Evolutionary conservation across 2,797 vertebrate species (phyloP).

Genomic region (Rachycentron canadum): DNA sequence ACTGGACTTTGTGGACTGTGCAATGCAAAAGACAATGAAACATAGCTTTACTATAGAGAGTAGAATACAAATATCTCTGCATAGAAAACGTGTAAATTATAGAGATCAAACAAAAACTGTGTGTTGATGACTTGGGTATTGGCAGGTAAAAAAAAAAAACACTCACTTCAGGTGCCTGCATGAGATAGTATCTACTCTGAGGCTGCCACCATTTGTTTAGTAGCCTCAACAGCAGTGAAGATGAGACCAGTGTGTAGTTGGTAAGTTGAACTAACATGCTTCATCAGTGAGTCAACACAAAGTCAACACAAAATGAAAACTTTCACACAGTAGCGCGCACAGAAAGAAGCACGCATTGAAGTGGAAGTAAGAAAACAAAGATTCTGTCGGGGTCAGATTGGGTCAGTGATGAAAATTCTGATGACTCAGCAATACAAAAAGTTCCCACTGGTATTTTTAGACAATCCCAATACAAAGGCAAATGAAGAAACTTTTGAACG

Average conservation of each 20-base stretch:
- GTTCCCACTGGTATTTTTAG: constrained; percentile 3
- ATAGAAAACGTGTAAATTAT: not conserved
- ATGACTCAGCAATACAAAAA: constrained; percentile 18
- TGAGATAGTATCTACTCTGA: constrained; percentile 26
- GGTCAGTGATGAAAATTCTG: constrained; percentile 1
- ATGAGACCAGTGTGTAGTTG: constrained; percentile 38
- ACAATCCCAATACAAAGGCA: not conserved
- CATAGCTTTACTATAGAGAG: not conserved
- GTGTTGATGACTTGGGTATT: not conserved
- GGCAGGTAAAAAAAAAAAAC: constrained; percentile 16
- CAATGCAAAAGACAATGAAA: constrained; percentile 19
- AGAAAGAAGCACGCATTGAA: not conserved
- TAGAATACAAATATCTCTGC: constrained; percentile 10
- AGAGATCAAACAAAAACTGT: not conserved
- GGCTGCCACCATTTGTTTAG: constrained; percentile 48
- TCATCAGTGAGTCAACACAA: constrained; percentile 34
- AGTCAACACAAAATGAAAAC: constrained; percentile 38
- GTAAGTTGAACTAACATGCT: constrained; percentile 29
- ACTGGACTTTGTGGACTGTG: constrained; percentile 17
- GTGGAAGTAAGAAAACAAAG: not conserved
- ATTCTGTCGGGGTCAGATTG: not conserved
- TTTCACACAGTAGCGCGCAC: not conserved
- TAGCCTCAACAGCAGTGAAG: constrained; percentile 26
- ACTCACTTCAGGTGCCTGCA: not conserved
- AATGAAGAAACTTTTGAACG: constrained; percentile 1